Evolutionary conservation across 2,888 invertebrate species (phyloP).

Genomic region (Cephus sareptanus): DNA sequence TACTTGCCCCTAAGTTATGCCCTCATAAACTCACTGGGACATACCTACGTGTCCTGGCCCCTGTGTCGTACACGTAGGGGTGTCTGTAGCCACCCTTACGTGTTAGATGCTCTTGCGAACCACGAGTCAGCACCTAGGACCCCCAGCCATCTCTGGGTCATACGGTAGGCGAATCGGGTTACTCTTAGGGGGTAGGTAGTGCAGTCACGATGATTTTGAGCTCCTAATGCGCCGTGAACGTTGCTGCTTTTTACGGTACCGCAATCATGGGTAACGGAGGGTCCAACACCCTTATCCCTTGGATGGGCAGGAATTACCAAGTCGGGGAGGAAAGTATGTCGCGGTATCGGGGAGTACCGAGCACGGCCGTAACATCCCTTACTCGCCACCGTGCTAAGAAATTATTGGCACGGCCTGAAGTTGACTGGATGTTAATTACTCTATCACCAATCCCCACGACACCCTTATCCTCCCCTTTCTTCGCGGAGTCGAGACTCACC

Average conservation of each 20-base stretch:
- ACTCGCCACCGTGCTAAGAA: conserved; percentile 28
- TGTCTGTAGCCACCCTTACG: conserved; percentile 1
- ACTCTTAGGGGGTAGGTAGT: no score
- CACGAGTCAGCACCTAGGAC: background rate
- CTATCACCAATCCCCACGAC: conserved; percentile 35
- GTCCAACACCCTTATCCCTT: background rate
- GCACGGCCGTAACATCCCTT: background rate
- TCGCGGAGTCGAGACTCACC: background rate
- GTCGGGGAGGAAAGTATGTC: background rate
- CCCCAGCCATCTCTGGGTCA: background rate
- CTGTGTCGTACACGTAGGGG: background rate
- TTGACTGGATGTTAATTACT: conserved; percentile 58
- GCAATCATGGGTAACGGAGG: background rate
- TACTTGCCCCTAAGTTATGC: conserved; percentile 56
- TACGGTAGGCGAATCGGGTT: no score
- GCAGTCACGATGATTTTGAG: no score
- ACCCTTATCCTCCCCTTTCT: background rate
- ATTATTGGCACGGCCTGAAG: conserved; percentile 52
- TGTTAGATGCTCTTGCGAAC: background rate
- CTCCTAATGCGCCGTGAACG: no score
- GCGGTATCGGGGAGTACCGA: background rate
- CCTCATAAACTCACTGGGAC: conserved; percentile 53
- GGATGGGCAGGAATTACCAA: background rate
- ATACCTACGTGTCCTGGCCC: conserved; percentile 37
- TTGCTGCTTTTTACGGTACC: background rate